These are phyloP conservation scores for Dynastes grantii DNA, from an alignment of 2,888 invertebrate genomes.

Conservation along the genomic window DNA sequence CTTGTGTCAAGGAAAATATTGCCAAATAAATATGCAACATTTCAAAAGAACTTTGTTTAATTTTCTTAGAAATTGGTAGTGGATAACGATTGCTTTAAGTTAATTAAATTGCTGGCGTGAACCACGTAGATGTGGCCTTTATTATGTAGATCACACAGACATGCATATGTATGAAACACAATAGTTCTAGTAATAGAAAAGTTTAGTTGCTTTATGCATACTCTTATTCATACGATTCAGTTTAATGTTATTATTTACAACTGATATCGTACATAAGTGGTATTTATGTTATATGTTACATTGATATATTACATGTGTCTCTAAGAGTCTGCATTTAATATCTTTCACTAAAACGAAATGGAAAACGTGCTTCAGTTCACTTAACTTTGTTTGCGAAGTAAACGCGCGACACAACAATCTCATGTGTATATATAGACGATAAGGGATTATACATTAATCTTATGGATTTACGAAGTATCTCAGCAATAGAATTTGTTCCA, in stretches of 20 bases:
- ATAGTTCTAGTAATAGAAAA: not conserved
- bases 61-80: too few relatives aligned
- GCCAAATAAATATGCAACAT: too few relatives aligned
- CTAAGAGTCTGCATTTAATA: not conserved
- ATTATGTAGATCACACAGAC: too few relatives aligned
- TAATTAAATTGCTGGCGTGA: too few relatives aligned
- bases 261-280: not conserved
- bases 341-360: not conserved
- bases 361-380: not conserved
- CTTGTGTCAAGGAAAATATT: too few relatives aligned
- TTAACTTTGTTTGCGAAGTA: constrained; percentile 3
- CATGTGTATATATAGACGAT: not conserved
- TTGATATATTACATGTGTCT: not conserved
- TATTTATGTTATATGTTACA: not conserved
- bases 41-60: too few relatives aligned
- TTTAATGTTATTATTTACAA: not conserved
- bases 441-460: too few relatives aligned
- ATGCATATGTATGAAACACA: not conserved
- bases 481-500: too few relatives aligned
- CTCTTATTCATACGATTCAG: too few relatives aligned
- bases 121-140: too few relatives aligned
- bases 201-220: not conserved
- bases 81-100: too few relatives aligned
- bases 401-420: not conserved
- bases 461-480: too few relatives aligned